Conservation (phyloP, 2,797 vertebrate genomes). For the Atherinosoma microstoma region DNA sequence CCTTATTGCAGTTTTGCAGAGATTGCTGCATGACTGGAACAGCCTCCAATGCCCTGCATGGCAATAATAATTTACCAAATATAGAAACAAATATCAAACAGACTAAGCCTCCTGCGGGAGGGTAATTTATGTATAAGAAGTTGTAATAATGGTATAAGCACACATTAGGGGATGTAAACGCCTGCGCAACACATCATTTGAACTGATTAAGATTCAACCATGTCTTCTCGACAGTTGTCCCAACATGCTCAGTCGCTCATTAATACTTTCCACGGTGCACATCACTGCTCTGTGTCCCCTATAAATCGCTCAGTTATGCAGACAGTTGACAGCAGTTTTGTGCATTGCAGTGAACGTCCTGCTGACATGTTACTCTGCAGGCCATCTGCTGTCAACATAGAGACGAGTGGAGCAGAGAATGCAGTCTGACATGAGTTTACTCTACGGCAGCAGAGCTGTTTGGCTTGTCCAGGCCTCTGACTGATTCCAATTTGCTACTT, state of each 20-base stretch:
- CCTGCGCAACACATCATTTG: conserved; percentile 25
- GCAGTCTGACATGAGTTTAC: conserved; percentile 48
- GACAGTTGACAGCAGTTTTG: conserved; percentile 42
- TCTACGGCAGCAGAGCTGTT: conserved; percentile 38
- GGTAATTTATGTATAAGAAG: conserved; percentile 39
- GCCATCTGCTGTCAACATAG: conserved; percentile 56
- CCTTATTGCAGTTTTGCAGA: conserved; percentile 53
- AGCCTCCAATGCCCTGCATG: conserved; percentile 38
- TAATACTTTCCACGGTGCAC: conserved; percentile 28
- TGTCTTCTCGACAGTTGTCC: conserved; percentile 9
- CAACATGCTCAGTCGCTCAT: conserved; percentile 31
- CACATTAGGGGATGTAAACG: conserved; percentile 19
- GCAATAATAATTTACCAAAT: conserved; percentile 62
- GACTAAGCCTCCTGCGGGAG: conserved; percentile 49
- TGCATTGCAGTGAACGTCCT: conserved; percentile 56
- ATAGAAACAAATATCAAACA: conserved; percentile 63
- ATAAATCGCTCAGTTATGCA: conserved; percentile 39
- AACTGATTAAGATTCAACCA: conserved; percentile 47
- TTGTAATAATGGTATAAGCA: conserved; percentile 35
- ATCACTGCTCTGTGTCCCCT: conserved; percentile 11
- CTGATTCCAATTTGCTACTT: conserved; percentile 27
- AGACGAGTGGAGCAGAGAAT: conserved; percentile 28
- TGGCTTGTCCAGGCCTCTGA: conserved; percentile 35
- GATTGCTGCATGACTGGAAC: conserved; percentile 42
- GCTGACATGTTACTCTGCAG: conserved; percentile 63